These are phyloP conservation scores for Microhierax caerulescens DNA, from an alignment of 2,797 vertebrate genomes.

Conservation along the genomic window DNA sequence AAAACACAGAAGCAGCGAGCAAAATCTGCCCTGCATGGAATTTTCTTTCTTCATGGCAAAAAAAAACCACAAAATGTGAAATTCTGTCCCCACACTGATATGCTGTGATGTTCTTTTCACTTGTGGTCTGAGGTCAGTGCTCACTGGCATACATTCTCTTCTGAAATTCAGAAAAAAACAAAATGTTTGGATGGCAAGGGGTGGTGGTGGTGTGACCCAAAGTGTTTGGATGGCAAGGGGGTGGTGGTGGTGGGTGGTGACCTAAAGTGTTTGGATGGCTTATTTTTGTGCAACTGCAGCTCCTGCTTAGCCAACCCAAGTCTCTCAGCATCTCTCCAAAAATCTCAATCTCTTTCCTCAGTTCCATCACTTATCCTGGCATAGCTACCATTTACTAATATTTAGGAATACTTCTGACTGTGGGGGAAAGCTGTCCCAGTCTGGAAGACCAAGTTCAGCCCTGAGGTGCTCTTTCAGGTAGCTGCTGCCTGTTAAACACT, in stretches of 20 bases:
- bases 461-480: not conserved
- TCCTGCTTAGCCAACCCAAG: not conserved
- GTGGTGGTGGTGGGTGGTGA: not conserved
- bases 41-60: not conserved
- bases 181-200: not conserved
- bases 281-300: not conserved
- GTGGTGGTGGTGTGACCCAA: not conserved
- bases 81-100: not conserved
- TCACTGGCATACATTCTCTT: not conserved
- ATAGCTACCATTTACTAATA: not conserved
- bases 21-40: not conserved
- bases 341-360: slow-evolving; percentile 11
- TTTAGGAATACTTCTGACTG: not conserved
- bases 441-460: not conserved
- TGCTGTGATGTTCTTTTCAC: not conserved
- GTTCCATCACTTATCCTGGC: not conserved
- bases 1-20: not conserved
- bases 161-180: not conserved
- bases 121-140: fast-evolving
- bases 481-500: not conserved
- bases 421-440: not conserved
- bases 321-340: not conserved
- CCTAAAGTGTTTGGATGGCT: not conserved
- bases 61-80: not conserved
- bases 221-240: not conserved